Evolutionary conservation across 2,888 invertebrate species (phyloP), one percentile per base, ranked within the genome.

Genomic region (Abscondita cerata): DNA sequence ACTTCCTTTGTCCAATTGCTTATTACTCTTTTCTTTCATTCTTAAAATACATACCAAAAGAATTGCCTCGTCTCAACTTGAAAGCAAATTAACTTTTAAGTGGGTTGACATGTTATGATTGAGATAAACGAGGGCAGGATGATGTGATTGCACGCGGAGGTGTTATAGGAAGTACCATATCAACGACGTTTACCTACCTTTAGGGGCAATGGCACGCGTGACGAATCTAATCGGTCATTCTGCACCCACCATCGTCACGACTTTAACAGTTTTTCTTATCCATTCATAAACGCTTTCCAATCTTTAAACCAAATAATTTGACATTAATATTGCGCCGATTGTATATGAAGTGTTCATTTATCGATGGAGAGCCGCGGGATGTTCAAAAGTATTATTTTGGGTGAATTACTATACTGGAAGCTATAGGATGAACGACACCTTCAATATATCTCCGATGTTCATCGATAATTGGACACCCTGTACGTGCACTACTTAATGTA

Each of bases 101-200:
- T 69, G 70, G 69, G 65, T 65, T 68, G 65, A 67, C 68, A 68
- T 65, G 65, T 69, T 70, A 68, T 67, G 63, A 76, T 75, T 75
- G 73, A 76, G 75, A 76, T 72, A 73, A 75, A 76, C 74, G 73
- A 71, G 68, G 73, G 70, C 72, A 73, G 75, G 75, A 74, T 71
- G 74, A 71, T 68, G 73, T 74, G 75, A 77, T 77, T 77, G 75
- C 65, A 63, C 65, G 70, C 71, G 72, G 72, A 72, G 73, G 71
- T 72, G 76, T 75, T n/a, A 75, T 74, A 69, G 73, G 76, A 77
- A 76, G 74, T 72, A 68, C 71, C 73, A 73, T 73, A 76, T 77
- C 76, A 75, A 66, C 65, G 66, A 62, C 65, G 67, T 66, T 59
- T 65, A 68, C 67, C 64, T 65, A 68, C 67, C 64, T 65, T 56